Percentiles rank a stretch among this genome's conserved stretches.
These are phyloP conservation scores for Mercenaria mercenaria DNA, from an alignment of 1,140 invertebrate genomes.

Conservation along the genomic window DNA sequence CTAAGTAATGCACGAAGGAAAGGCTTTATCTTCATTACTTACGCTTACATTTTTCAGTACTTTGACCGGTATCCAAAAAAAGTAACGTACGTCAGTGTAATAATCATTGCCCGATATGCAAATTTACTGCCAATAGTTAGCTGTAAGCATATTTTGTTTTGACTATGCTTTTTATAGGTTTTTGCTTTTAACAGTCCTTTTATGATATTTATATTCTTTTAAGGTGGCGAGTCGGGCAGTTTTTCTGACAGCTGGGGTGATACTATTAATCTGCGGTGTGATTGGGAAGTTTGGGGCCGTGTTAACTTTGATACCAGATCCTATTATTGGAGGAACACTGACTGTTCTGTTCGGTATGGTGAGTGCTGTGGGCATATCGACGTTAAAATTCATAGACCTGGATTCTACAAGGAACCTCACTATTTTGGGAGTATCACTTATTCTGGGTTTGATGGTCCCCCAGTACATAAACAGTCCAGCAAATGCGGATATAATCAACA, in stretches of 20 bases:
- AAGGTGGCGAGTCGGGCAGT: slow-evolving; percentile 77
- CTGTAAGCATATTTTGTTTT: not conserved
- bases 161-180: not conserved
- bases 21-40: no score
- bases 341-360: slow-evolving; percentile 93
- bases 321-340: slow-evolving; percentile 88
- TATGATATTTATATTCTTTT: not conserved
- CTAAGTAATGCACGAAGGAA: no score
- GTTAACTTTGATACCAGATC: slow-evolving; percentile 92
- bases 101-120: not conserved
- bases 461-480: slow-evolving; percentile 87
- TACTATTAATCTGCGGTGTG: slow-evolving; percentile 90
- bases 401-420: slow-evolving; percentile 94
- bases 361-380: slow-evolving; percentile 88
- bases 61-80: no score
- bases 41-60: no score
- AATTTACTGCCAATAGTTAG: not conserved
- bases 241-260: slow-evolving; percentile 90
- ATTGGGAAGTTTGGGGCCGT: slow-evolving; percentile 93
- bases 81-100: no score
- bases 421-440: slow-evolving; percentile 94
- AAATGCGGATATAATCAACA: slow-evolving; percentile 89
- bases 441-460: slow-evolving; percentile 93
- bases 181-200: no score
- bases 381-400: slow-evolving; percentile 93